phyloP scores from a whole-genome alignment of 1,140 invertebrate genomes.

The Wiebesia pumilae region DNA sequence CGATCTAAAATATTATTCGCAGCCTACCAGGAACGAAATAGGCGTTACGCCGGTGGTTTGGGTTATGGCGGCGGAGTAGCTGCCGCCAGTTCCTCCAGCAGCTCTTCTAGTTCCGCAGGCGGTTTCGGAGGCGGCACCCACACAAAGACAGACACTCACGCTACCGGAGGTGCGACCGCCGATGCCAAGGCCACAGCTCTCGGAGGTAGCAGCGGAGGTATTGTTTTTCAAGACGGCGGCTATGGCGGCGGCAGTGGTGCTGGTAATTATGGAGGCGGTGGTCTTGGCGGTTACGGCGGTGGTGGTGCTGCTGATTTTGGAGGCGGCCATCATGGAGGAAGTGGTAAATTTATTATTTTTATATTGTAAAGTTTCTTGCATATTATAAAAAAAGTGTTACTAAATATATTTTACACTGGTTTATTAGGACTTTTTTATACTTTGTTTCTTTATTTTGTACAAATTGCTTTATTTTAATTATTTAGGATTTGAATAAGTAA shows the following conservation, averaged over 20 bases:
- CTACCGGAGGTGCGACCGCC: constrained; percentile 49
- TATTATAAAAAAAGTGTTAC: not conserved
- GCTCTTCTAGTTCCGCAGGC: constrained; percentile 38
- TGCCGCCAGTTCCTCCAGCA: constrained; percentile 51
- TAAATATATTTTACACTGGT: no score
- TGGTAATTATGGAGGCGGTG: not conserved
- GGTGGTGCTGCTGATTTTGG: not conserved
- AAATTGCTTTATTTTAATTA: no score
- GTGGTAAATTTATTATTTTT: not conserved
- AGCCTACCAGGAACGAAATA: not conserved
- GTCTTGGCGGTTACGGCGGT: not conserved
- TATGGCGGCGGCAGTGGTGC: not conserved
- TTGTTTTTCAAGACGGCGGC: not conserved
- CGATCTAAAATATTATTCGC: no score
- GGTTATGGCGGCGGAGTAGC: constrained; percentile 2
- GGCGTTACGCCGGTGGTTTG: not conserved
- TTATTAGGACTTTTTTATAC: no score
- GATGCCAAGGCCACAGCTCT: constrained; percentile 54
- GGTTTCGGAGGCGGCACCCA: constrained; percentile 46
- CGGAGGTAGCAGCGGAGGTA: not conserved
- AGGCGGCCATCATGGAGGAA: not conserved
- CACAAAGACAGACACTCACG: constrained; percentile 53
- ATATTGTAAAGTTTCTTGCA: not conserved
- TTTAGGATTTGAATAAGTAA: no score
- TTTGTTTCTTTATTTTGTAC: no score